Percentiles rank a stretch among this genome's conserved stretches.
phyloP scores from a whole-genome alignment of 2,113 vertebrate species.

The Trogon surrucura region DNA sequence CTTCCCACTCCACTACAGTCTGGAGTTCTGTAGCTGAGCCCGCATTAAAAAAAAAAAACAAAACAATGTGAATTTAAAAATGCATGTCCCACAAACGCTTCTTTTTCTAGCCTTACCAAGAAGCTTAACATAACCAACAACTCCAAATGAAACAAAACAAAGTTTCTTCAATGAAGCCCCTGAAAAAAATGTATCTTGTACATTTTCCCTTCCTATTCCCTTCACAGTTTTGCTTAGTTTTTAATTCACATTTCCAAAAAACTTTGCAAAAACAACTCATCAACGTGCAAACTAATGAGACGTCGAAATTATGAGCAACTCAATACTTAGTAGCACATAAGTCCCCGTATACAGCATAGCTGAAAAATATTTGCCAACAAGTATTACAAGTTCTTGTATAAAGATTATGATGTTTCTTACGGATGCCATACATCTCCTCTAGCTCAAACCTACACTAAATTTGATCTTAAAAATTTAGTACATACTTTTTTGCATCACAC shows the following conservation, averaged over 20 bases:
- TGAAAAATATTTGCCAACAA: background rate
- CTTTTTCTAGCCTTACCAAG: background rate
- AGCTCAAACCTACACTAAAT: background rate
- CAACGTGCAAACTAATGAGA: background rate
- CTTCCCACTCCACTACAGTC: background rate
- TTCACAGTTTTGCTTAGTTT: background rate
- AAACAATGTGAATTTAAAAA: background rate
- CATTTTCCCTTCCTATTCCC: background rate
- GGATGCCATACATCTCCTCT: background rate
- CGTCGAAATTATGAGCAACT: background rate
- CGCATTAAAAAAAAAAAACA: background rate
- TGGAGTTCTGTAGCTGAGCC: background rate
- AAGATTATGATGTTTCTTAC: background rate
- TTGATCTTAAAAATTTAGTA: accelerated
- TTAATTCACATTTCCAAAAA: background rate
- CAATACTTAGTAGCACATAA: background rate
- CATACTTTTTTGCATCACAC: accelerated
- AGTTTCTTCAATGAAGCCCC: background rate
- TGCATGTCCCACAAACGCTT: background rate
- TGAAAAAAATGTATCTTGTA: background rate
- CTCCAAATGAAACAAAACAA: background rate
- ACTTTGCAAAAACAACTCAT: background rate
- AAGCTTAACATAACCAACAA: background rate
- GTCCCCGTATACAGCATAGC: background rate
- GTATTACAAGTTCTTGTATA: background rate